Percentiles rank a stretch among this genome's conserved stretches.
Evolutionary conservation across 1,140 invertebrate species (phyloP).

Genomic region (Brevipalpus yothersi): DNA sequence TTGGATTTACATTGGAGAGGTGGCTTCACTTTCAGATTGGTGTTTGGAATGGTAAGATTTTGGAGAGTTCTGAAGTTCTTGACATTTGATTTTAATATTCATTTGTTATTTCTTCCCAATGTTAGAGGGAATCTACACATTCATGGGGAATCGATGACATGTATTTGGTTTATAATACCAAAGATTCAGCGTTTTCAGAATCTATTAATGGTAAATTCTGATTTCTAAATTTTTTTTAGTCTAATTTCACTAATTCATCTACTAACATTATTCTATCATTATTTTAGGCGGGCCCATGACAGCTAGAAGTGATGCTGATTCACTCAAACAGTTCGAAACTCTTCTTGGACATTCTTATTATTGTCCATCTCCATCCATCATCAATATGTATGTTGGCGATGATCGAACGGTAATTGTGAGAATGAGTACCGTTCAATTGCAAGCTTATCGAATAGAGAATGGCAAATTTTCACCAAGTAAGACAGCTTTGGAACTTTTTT

Average conservation of each 20-base stretch:
- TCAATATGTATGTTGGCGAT: constrained; percentile 12
- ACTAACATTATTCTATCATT: no score
- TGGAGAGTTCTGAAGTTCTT: neutral
- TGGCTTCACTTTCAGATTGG: constrained; percentile 11
- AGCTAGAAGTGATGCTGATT: constrained; percentile 9
- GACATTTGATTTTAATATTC: neutral
- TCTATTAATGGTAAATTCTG: constrained; percentile 11
- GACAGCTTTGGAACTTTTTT: neutral
- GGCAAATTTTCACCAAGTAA: constrained; percentile 31
- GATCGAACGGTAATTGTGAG: constrained; percentile 16
- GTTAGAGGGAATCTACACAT: neutral
- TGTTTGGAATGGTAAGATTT: constrained; percentile 7
- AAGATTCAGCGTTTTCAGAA: constrained; percentile 13
- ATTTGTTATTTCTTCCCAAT: neutral
- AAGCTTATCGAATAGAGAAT: constrained; percentile 37
- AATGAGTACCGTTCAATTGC: constrained; percentile 27
- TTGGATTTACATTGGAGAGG: constrained; percentile 9
- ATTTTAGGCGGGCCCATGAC: constrained; percentile 10
- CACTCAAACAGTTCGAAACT: constrained; percentile 41
- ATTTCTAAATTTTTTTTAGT: neutral
- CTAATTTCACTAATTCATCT: no score
- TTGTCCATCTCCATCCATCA: constrained; percentile 24
- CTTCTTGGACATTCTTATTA: constrained; percentile 56
- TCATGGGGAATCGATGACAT: constrained; percentile 13
- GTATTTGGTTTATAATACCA: constrained; percentile 15